Percentiles rank a stretch among this genome's conserved stretches.
Evolutionary conservation across 2,797 vertebrate genomes (phyloP).

Genomic region (Coregonus ussuriensis): DNA sequence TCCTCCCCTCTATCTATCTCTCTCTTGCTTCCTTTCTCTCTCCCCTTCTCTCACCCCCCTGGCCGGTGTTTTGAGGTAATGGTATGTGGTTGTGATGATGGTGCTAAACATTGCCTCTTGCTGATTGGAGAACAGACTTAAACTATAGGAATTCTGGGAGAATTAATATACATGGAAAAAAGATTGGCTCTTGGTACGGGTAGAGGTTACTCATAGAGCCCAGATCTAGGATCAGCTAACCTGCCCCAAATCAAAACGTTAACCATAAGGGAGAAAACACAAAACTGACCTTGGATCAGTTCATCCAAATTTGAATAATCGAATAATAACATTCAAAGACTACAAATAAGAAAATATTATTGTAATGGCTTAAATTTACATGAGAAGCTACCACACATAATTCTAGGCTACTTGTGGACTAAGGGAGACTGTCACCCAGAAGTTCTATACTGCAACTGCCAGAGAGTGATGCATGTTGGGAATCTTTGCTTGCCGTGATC

Average conservation of each 20-base stretch:
- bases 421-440: slow-evolving; percentile 69
- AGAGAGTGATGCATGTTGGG: slow-evolving; percentile 77
- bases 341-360: slow-evolving; percentile 23
- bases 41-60: slow-evolving; percentile 33
- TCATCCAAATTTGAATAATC: slow-evolving; percentile 28
- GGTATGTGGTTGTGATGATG: slow-evolving; percentile 72
- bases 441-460: slow-evolving; percentile 79
- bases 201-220: slow-evolving; percentile 10
- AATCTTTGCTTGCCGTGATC: slow-evolving; percentile 72
- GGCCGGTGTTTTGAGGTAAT: slow-evolving; percentile 73
- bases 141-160: slow-evolving; percentile 81
- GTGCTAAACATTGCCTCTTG: slow-evolving; percentile 73
- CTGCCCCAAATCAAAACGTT: slow-evolving; percentile 29
- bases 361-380: neutral
- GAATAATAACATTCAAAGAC: slow-evolving; percentile 51
- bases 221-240: slow-evolving; percentile 32
- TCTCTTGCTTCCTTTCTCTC: slow-evolving; percentile 14
- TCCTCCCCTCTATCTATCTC: slow-evolving; percentile 3
- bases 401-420: neutral
- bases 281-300: slow-evolving; percentile 45
- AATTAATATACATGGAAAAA: slow-evolving; percentile 31
- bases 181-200: neutral
- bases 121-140: slow-evolving; percentile 73
- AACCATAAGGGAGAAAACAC: slow-evolving; percentile 34
- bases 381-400: neutral